Evolutionary conservation across 2,113 vertebrate species (phyloP).

Genomic region (Callaeas wilsoni): DNA sequence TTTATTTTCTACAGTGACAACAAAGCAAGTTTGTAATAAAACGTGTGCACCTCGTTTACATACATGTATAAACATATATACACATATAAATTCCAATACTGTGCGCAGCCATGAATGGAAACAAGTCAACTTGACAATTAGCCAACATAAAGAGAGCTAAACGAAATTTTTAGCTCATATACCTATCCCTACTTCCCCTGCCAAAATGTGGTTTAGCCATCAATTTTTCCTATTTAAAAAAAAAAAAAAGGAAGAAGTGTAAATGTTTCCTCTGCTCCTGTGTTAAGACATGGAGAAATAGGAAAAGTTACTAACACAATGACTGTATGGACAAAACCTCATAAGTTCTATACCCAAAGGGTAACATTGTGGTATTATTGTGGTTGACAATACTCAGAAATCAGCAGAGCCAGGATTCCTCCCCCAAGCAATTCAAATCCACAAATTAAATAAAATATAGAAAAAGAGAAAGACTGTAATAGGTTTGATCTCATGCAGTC

Average conservation of each 20-base stretch:
- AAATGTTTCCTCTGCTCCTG: constrained; percentile 38
- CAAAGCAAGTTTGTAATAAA: neutral
- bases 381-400: neutral
- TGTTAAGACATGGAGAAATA: neutral
- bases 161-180: neutral
- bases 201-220: constrained; percentile 47
- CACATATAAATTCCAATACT: neutral
- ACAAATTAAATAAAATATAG: neutral
- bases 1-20: neutral
- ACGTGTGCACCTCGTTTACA: fast-evolving
- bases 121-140: neutral
- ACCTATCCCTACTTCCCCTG: neutral
- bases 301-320: neutral
- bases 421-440: neutral
- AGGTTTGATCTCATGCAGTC: neutral
- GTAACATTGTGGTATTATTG: neutral
- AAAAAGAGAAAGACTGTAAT: neutral
- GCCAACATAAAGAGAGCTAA: constrained; percentile 25
- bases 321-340: neutral
- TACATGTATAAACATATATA: neutral
- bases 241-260: neutral
- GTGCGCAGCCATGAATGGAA: neutral
- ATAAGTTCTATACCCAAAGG: neutral
- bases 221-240: constrained; percentile 20
- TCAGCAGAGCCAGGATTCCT: neutral